Evolutionary conservation across 2,797 vertebrate genomes (phyloP), one percentile per base, ranked within the genome.

Genomic region (Gymnoscopelus microlampas): DNA sequence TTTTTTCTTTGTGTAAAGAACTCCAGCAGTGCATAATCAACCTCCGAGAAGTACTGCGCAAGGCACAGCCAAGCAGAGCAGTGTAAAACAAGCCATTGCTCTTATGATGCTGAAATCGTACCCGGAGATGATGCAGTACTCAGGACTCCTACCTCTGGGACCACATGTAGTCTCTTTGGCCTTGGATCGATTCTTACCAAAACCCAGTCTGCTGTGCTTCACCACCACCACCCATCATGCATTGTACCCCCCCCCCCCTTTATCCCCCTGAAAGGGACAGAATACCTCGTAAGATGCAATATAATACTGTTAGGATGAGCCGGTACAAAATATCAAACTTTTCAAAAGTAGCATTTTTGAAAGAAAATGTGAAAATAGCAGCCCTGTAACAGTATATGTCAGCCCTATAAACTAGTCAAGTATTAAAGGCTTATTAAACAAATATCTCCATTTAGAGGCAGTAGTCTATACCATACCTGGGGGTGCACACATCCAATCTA

Each of bases 11-110:
- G 61, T 61, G 62, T 66, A 63, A 84, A 70, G 32, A 77, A 67
- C 70, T 67, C 76, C 53, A 73, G 77, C 78, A 56, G 74, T 56
- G 81, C 80, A 71, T 85, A 89, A 88, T 90, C 86, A 74, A 78
- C 75, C 77, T 71, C 63, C 87, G 63, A 83, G 66, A 56, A 70
- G 69, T 10, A 64, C 80, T 66, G 70, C 75, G 58, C 74, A 59
- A 70, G 63, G 68, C 51, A 56, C 73, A 83, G 80, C 82, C 78
- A 71, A 69, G 81, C 81, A 66, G 76, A 74, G 58, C 24, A 1
- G 68, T 49, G 66, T 66, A 70, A 75, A 81, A 77, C 61, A 77
- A 87, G 73, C 67, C 60, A 39, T 65, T 68, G 79, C 81, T 82
- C 74, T 76, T 84, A 73, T 81, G 82, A 78, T 60, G 68, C 74